These are phyloP conservation scores for Macroglossus sobrinus DNA, from an alignment of 2,113 vertebrate species.

Conservation along the genomic window DNA sequence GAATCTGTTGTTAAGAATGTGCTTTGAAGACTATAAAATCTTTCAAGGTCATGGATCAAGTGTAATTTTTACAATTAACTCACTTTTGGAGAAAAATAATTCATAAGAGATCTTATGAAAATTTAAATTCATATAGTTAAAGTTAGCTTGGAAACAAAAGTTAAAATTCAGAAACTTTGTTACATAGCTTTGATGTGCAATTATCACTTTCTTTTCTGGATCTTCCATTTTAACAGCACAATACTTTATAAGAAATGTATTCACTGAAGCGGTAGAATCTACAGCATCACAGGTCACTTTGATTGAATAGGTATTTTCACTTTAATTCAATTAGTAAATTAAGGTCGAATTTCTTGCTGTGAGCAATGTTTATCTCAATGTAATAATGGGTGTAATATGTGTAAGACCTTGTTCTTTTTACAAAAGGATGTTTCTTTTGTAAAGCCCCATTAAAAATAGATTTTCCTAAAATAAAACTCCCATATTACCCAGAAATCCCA, in stretches of 20 bases:
- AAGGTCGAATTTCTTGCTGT: slow-evolving; percentile 20
- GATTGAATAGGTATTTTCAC: slow-evolving; percentile 34
- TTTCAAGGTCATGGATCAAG: neutral
- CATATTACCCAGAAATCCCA: neutral
- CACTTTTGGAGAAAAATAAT: neutral
- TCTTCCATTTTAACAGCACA: neutral
- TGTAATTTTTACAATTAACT: neutral
- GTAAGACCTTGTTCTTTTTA: neutral
- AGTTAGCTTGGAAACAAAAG: slow-evolving; percentile 19
- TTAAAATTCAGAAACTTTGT: neutral
- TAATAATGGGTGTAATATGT: neutral
- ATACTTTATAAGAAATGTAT: neutral
- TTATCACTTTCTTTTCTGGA: neutral
- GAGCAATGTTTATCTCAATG: slow-evolving; percentile 21
- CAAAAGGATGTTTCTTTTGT: neutral
- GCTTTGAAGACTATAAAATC: slow-evolving; percentile 11
- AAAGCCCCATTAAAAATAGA: neutral
- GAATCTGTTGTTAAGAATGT: neutral
- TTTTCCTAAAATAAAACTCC: slow-evolving; percentile 38
- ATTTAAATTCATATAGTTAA: neutral
- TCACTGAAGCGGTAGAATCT: neutral
- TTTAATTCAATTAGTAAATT: slow-evolving; percentile 49
- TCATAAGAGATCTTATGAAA: neutral
- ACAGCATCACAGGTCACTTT: neutral
- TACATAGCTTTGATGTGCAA: neutral